These are phyloP conservation scores for Menidia beryllina DNA, from an alignment of 2,113 vertebrate species.

Conservation along the genomic window DNA sequence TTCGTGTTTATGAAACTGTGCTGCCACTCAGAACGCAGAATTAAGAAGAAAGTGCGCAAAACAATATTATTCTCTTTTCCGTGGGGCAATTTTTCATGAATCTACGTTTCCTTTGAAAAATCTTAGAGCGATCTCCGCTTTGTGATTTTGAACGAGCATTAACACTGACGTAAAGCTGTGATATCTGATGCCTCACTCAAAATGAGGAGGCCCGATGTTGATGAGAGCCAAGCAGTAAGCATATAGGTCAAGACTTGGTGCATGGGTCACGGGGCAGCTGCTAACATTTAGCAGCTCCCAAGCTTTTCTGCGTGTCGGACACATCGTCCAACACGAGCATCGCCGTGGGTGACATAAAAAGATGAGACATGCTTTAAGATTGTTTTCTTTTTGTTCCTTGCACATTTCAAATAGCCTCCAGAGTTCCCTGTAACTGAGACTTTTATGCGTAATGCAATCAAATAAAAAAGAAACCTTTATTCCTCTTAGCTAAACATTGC, in stretches of 20 bases:
- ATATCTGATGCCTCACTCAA: conserved; percentile 31
- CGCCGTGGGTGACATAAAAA: conserved; percentile 52
- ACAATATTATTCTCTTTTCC: background rate
- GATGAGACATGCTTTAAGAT: conserved; percentile 24
- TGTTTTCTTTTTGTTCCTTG: background rate
- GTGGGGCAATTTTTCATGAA: background rate
- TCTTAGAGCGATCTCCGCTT: background rate
- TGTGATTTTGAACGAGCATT: conserved; percentile 14
- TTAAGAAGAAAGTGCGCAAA: background rate
- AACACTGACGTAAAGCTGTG: background rate
- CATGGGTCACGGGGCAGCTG: conserved; percentile 73
- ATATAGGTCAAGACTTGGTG: conserved; percentile 60
- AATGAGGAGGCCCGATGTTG: conserved; percentile 50
- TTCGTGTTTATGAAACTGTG: conserved; percentile 58
- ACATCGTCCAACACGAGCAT: conserved; percentile 35
- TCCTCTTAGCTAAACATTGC: conserved; percentile 35
- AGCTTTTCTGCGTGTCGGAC: conserved; percentile 59
- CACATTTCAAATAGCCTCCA: conserved; percentile 2
- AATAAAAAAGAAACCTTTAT: background rate
- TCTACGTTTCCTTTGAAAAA: conserved; percentile 8
- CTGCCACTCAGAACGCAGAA: conserved; percentile 15
- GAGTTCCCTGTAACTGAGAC: background rate
- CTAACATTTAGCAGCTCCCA: conserved; percentile 74
- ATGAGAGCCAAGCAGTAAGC: conserved; percentile 49
- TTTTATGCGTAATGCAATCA: background rate